These are phyloP conservation scores for Acanthurus lineatus DNA, from an alignment of 2,797 vertebrate species.

Conservation along the genomic window DNA sequence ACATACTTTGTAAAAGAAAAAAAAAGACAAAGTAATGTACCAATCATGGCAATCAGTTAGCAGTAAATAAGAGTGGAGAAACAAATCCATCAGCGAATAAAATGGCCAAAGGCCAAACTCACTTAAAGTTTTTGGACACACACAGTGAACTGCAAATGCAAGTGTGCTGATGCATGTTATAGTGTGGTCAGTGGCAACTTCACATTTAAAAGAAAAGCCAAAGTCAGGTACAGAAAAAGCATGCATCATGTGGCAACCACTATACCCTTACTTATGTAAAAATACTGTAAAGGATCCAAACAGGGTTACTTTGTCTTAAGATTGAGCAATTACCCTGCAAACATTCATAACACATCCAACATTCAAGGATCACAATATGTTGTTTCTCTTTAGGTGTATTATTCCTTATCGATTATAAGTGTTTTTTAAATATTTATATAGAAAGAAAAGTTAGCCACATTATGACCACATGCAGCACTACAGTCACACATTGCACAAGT, in stretches of 20 bases:
- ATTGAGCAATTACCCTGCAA: neutral
- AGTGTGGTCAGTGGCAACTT: conserved; percentile 77
- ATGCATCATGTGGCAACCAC: conserved; percentile 9
- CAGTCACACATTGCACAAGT: neutral
- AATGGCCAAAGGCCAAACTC: conserved; percentile 91
- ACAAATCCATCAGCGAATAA: conserved; percentile 89
- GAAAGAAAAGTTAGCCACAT: too few relatives aligned
- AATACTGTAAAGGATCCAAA: neutral
- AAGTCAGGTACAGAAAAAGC: neutral
- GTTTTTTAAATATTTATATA: too few relatives aligned
- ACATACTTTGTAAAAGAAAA: neutral
- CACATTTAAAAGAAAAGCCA: conserved; percentile 34
- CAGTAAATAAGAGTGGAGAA: conserved; percentile 89
- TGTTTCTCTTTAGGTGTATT: too few relatives aligned
- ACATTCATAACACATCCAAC: neutral
- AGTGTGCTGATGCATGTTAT: conserved; percentile 80
- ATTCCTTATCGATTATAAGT: too few relatives aligned
- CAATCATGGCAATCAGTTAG: conserved; percentile 45
- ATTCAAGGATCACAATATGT: neutral
- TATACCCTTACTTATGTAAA: conserved; percentile 13
- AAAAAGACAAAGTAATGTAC: conserved; percentile 47
- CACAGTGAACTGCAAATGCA: conserved; percentile 94
- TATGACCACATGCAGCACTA: neutral
- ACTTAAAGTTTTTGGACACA: conserved; percentile 90
- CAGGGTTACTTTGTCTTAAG: neutral